Conservation (phyloP, 2,888 invertebrate species). For the Drosophila formosana region DNA sequence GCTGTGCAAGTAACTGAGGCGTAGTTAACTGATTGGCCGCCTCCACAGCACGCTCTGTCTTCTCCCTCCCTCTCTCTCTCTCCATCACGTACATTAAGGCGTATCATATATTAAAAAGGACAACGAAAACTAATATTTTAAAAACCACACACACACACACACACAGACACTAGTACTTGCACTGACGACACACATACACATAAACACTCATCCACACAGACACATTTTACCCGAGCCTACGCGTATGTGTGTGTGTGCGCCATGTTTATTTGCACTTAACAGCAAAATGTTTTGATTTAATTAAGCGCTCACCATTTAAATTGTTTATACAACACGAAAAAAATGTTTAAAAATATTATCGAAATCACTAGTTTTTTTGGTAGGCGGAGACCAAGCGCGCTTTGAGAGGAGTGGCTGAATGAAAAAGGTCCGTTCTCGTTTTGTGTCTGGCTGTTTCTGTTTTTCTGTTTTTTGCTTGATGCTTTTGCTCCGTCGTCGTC, state of each 20-base stretch:
- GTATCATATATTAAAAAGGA: slow-evolving; percentile 2
- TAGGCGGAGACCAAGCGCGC: slow-evolving; percentile 10
- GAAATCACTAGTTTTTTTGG: slow-evolving; percentile 21
- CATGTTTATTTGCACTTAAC: slow-evolving; percentile 14
- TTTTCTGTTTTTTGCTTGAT: slow-evolving; percentile 25
- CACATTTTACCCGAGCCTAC: background rate
- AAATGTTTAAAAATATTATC: background rate
- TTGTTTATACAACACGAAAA: slow-evolving; percentile 15
- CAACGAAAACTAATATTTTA: slow-evolving; percentile 15
- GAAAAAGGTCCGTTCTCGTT: slow-evolving; percentile 38
- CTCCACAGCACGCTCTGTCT: background rate
- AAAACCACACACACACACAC: slow-evolving; percentile 10
- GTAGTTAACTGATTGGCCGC: slow-evolving; percentile 27
- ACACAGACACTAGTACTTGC: slow-evolving; percentile 2
- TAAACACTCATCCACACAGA: slow-evolving; percentile 3
- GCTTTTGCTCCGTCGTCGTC: slow-evolving; percentile 13
- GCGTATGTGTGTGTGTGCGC: background rate
- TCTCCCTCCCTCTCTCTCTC: background rate
- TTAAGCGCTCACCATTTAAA: slow-evolving; percentile 37
- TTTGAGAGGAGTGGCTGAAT: background rate
- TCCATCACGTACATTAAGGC: background rate
- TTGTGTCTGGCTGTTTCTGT: slow-evolving; percentile 28
- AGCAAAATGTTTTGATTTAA: background rate
- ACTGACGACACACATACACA: slow-evolving; percentile 1
- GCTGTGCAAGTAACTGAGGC: slow-evolving; percentile 14